phyloP scores from a whole-genome alignment of 2,113 vertebrate species.

The Microtus montanus region DNA sequence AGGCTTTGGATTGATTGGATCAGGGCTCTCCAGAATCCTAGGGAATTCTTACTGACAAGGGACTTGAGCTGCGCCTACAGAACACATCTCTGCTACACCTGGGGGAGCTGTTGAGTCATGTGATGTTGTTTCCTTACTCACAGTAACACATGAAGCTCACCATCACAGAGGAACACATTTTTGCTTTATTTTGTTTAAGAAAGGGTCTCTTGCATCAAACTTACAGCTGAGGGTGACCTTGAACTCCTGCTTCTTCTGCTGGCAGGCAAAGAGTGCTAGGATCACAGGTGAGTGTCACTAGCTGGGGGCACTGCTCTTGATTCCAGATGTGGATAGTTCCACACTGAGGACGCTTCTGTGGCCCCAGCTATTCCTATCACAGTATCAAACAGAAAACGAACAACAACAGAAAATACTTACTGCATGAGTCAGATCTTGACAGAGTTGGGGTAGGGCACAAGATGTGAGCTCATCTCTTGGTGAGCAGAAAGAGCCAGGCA shows the following conservation, averaged over 20 bases:
- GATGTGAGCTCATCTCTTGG: neutral
- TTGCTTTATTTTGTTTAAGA: neutral
- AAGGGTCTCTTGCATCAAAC: neutral
- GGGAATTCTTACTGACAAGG: neutral
- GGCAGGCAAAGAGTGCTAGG: too few relatives aligned
- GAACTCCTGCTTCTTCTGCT: neutral
- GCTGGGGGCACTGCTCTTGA: neutral
- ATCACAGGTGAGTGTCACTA: neutral
- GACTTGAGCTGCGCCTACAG: neutral
- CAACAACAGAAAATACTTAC: neutral
- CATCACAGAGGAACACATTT: neutral
- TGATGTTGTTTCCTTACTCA: neutral
- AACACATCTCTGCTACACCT: neutral
- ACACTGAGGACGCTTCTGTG: neutral
- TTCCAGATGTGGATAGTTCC: neutral
- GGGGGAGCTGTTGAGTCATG: neutral
- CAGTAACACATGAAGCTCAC: neutral
- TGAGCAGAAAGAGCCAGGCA: conserved; percentile 18
- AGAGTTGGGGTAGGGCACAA: neutral
- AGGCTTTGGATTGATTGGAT: neutral
- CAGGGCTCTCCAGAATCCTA: neutral
- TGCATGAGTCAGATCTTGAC: neutral
- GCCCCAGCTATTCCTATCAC: neutral
- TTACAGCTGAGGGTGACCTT: neutral
- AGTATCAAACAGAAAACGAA: neutral